Base-by-base conservation (phyloP, 2,113 vertebrate species). In the Sphaerodactylus townsendi region DNA sequence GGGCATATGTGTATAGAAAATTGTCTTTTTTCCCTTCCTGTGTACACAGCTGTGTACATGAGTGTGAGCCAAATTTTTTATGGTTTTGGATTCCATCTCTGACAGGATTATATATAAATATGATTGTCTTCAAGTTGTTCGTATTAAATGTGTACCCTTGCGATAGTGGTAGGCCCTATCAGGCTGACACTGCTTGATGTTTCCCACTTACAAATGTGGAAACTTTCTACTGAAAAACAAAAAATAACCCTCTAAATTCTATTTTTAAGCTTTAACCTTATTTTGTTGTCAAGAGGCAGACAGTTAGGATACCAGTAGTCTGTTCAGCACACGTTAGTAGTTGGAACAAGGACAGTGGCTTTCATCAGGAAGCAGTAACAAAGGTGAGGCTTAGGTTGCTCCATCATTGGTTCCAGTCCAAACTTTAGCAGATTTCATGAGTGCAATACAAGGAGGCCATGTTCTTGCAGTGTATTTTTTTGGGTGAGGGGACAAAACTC, bases 91-190 rank as follows among this genome's bases (percentile, higher is more conserved):
- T 35, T 48, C 65, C 46, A n/a, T 59, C 68, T 72, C 39, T 71
- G 68, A 69, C 39, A 19, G 59, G 48, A 64, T 72, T 71, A 59
- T 85, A 82, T 62, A 33, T 53, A 62, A 44, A 85, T 46, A 85
- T 72, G 83, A 76, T 37, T 85, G 66, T 85, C 83, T 79, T 79
- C 76, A 72, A 79, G 83, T 72, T 44, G 83, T 85, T 85, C 46
- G 41, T 84, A 84, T 70, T 84, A 77, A 77, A 70, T 84, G 74
- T 79, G 76, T 72, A 37, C 53, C 50, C 53, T 62, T 72, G 71
- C 41, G 25, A 50, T 79, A 64, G 83, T 85, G 68, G 76, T 85
- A 85, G 83, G 53, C 25, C 39, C 56, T 71, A 48, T 5, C 56
- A 62, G 39, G 66, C 77, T 85, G 19, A 78, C 37, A 3, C 56